A percentile compares a stretch with the other conserved stretches of the same genome.
These are phyloP conservation scores for Epirrita christyi DNA, from an alignment of 2,888 invertebrate genomes.

Conservation along the genomic window DNA sequence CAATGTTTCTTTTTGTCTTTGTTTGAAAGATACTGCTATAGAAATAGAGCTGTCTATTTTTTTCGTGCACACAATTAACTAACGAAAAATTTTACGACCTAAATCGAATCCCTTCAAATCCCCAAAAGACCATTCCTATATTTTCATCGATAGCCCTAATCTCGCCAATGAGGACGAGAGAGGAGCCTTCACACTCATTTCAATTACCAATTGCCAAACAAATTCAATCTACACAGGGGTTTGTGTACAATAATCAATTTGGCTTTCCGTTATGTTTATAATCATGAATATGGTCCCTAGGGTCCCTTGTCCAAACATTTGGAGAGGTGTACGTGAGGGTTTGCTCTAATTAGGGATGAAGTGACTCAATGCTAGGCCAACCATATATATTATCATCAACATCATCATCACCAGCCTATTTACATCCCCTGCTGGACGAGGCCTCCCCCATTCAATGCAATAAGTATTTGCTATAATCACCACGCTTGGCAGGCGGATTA, in stretches of 20 bases:
- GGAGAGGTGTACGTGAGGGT: constrained; percentile 63
- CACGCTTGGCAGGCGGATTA: too few relatives aligned
- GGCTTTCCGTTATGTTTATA: constrained; percentile 27
- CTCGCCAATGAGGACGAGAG: constrained; percentile 25
- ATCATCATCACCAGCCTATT: too few relatives aligned
- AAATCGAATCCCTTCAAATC: background rate
- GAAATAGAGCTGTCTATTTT: too few relatives aligned
- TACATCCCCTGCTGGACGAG: too few relatives aligned
- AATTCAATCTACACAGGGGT: constrained; percentile 23
- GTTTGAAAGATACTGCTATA: too few relatives aligned
- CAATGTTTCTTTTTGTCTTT: too few relatives aligned
- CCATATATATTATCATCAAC: background rate
- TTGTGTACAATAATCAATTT: constrained; percentile 32
- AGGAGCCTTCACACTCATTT: constrained; percentile 22
- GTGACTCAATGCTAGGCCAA: constrained; percentile 44
- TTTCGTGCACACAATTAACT: too few relatives aligned
- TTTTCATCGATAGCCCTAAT: constrained; percentile 26
- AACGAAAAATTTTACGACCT: background rate
- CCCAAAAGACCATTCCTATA: constrained; percentile 13
- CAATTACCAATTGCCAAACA: constrained; percentile 29
- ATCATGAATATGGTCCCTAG: constrained; percentile 35
- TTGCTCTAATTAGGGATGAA: constrained; percentile 64
- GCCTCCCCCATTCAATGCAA: too few relatives aligned
- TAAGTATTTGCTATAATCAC: too few relatives aligned
- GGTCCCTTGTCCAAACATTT: constrained; percentile 61